Evolutionary conservation across 2,113 vertebrate species (phyloP).

Genomic region (Rhynchopsitta pachyrhyncha): DNA sequence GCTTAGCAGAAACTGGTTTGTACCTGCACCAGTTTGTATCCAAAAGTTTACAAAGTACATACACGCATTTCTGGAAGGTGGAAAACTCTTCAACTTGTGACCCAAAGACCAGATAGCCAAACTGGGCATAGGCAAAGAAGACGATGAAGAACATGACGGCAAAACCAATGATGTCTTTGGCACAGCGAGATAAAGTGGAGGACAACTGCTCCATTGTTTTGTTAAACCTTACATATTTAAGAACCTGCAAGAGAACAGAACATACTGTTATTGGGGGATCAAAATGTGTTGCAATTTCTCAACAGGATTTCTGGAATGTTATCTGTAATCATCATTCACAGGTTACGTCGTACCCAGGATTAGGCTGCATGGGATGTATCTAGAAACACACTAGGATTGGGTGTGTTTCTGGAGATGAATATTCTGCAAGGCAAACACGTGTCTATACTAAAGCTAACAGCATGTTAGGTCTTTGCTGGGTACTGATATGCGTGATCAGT

Average conservation of each 20-base stretch:
- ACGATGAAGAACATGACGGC: slow-evolving; percentile 78
- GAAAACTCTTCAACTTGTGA: slow-evolving; percentile 75
- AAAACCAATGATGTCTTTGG: slow-evolving; percentile 75
- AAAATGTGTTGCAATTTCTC: neutral
- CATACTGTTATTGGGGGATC: neutral
- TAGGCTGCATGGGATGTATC: neutral
- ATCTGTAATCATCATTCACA: neutral
- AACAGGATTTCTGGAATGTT: neutral
- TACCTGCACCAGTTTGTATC: neutral
- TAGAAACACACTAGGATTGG: neutral
- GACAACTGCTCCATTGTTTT: slow-evolving; percentile 75
- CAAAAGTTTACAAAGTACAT: slow-evolving; percentile 25
- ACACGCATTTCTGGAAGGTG: slow-evolving; percentile 77
- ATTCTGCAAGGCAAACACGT: neutral
- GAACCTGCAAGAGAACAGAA: slow-evolving; percentile 71
- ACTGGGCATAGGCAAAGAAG: slow-evolving; percentile 77
- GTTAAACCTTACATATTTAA: slow-evolving; percentile 75
- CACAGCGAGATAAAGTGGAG: slow-evolving; percentile 73
- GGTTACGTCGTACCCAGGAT: neutral
- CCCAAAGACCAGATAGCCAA: slow-evolving; percentile 75
- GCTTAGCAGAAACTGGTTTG: neutral
- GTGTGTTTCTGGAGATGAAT: neutral
- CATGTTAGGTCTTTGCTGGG: neutral
- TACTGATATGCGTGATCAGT: neutral
- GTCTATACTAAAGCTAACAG: neutral